Percentiles rank a stretch among this genome's conserved stretches.
Evolutionary conservation across 2,888 invertebrate species (phyloP).

Genomic region (Ctenicera cuprea): DNA sequence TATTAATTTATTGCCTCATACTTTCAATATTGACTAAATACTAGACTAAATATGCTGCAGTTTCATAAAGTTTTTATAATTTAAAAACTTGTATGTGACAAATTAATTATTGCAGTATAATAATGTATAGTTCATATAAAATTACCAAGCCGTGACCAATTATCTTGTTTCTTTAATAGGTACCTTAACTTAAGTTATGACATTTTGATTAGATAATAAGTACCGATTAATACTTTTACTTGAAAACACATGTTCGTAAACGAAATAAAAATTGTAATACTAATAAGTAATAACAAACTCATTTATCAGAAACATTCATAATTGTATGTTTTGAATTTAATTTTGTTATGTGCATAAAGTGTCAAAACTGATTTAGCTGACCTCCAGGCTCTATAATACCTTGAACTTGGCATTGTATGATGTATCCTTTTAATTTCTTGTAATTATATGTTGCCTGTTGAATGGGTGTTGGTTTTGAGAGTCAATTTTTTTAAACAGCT

Average conservation of each 20-base stretch:
- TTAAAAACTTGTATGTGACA: neutral
- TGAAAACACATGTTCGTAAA: neutral
- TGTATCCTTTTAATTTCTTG: neutral
- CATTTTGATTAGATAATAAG: slow-evolving; percentile 15
- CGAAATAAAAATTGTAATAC: neutral
- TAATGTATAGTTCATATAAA: slow-evolving; percentile 13
- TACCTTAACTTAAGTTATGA: slow-evolving; percentile 11
- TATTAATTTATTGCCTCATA: too few species aligned
- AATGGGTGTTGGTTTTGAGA: too few species aligned
- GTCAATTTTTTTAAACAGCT: too few species aligned
- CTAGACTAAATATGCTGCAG: neutral
- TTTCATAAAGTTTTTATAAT: neutral
- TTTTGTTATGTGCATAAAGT: too few species aligned
- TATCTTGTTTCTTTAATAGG: slow-evolving; percentile 11
- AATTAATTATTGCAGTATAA: neutral
- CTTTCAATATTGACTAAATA: too few species aligned
- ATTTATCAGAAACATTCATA: neutral
- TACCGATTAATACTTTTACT: neutral
- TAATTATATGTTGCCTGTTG: neutral
- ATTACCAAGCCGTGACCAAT: slow-evolving; percentile 23
- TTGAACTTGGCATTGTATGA: slow-evolving; percentile 1
- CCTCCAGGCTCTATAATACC: neutral
- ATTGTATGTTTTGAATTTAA: too few species aligned
- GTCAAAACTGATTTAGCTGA: neutral
- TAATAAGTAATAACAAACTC: neutral